A percentile compares a stretch with the other conserved stretches of the same genome.
Evolutionary conservation across 64 coral and sea anemone genomes (phyloP).

Genomic region (Porites lutea): DNA sequence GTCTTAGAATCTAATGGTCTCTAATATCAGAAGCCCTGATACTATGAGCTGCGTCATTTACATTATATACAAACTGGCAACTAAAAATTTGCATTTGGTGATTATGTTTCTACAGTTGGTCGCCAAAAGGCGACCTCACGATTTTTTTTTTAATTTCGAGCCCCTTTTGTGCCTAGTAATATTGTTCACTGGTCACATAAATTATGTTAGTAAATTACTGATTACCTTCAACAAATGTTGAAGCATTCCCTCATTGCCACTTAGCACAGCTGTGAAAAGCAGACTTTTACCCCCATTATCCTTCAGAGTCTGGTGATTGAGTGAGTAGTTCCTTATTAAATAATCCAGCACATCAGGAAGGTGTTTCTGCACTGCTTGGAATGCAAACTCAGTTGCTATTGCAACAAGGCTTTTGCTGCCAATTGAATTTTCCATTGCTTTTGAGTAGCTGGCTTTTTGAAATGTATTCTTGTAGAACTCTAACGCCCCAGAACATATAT

Average conservation of each 20-base stretch:
- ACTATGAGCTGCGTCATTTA: no score
- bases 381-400: constrained; percentile 77
- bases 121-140: no score
- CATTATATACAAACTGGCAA: no score
- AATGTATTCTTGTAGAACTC: constrained; percentile 73
- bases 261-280: constrained; percentile 77
- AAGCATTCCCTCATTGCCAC: constrained; percentile 68
- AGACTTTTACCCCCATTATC: constrained; percentile 61
- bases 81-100: no score
- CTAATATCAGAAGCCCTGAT: no score
- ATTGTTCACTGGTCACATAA: neutral
- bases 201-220: neutral
- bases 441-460: neutral
- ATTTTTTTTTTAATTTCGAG: neutral
- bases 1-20: no score
- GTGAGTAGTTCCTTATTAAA: constrained; percentile 54
- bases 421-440: neutral
- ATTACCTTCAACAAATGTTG: constrained; percentile 69
- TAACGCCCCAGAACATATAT: constrained; percentile 71
- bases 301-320: constrained; percentile 42
- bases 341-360: constrained; percentile 84
- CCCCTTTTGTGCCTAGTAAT: neutral
- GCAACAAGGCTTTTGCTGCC: constrained; percentile 42
- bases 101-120: no score
- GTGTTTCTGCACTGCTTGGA: constrained; percentile 76